Percentiles rank a stretch among this genome's conserved stretches.
phyloP scores from a whole-genome alignment of 1,140 invertebrate genomes.

The Drosophila ironensis region DNA sequence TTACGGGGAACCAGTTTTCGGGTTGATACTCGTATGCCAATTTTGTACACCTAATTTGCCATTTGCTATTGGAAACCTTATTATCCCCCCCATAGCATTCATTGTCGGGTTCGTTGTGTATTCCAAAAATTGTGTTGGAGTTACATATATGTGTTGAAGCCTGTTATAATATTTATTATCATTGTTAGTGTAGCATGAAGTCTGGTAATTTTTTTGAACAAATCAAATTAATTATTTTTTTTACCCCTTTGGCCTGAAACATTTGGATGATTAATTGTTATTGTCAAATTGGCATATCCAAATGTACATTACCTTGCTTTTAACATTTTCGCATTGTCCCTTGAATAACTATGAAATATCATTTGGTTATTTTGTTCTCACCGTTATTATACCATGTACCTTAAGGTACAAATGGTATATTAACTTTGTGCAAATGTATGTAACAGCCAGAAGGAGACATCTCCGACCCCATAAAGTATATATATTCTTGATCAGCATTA shows the following conservation, averaged over 20 bases:
- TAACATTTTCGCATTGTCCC: too few species aligned
- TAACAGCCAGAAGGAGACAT: too few species aligned
- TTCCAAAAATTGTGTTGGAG: slow-evolving; percentile 57
- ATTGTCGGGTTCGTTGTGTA: slow-evolving; percentile 23
- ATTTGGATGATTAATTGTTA: slow-evolving; percentile 59
- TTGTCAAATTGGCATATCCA: slow-evolving; percentile 24
- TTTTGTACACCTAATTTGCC: slow-evolving; percentile 1
- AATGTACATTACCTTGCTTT: too few species aligned
- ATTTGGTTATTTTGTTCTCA: too few species aligned
- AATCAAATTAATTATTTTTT: slow-evolving; percentile 53
- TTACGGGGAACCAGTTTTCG: slow-evolving; percentile 32
- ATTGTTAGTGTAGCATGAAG: slow-evolving; percentile 58
- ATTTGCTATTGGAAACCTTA: too few species aligned
- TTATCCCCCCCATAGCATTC: slow-evolving; percentile 36
- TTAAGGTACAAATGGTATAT: too few species aligned
- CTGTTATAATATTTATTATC: slow-evolving; percentile 45
- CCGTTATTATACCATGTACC: too few species aligned
- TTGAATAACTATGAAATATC: too few species aligned
- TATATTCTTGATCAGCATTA: too few species aligned
- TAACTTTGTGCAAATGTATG: too few species aligned
- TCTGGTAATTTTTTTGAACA: slow-evolving; percentile 68
- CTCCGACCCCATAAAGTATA: too few species aligned
- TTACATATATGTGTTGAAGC: slow-evolving; percentile 26
- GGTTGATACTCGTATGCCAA: too few species aligned
- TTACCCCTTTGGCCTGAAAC: slow-evolving; percentile 5